Base-by-base conservation (phyloP, 2,888 invertebrate species). In the Drosophila kambysellisi region DNA sequence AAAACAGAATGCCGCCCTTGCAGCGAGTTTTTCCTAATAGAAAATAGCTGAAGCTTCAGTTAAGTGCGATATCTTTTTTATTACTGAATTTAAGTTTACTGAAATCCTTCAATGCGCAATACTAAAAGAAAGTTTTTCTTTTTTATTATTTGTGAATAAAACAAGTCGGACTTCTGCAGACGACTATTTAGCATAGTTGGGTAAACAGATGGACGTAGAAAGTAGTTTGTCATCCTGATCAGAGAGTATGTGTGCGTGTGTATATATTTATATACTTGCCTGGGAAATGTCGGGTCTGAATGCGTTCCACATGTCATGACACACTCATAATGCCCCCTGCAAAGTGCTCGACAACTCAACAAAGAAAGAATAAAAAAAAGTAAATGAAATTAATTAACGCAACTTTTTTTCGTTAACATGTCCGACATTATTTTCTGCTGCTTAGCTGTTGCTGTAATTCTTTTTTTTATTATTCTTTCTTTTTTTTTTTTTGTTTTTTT, bases 331-430 rank as follows among this genome's bases (percentile, higher is more conserved):
- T 51, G 41, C 35, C 70, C 70, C 70, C 69, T 25, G 58, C 69
- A 46, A 69, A 70, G 54, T 25, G 68, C 41, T 9, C 35, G 32
- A 6, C 17, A 30, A 43, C 15, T 29, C n/a, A 12, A 48, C 15
- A 12, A 48, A 43, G n/a, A 46, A 5, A 20, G n/a, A 35, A 56
- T 60, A 57, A 48, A 63, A 48, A 63, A 78, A 84, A 51, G n/a
- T 65, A 75, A 85, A 82, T 73, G 61, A 88, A 85, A 85, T 83
- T 85, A 88, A 83, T 83, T 83, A 85, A 85, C 83, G 82, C 76
- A 71, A 74, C 60, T 58, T 60, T 73, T 56, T 35, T 59, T 51
- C 4, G 52, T 60, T 57, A 62, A 62, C 54, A 65, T 65, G 69
- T 39, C 35, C 35, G 35, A 59, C 58, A 60, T 74, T 58, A 17